These are phyloP conservation scores for Crenichthys baileyi DNA, from an alignment of 2,797 vertebrate genomes.

Conservation along the genomic window DNA sequence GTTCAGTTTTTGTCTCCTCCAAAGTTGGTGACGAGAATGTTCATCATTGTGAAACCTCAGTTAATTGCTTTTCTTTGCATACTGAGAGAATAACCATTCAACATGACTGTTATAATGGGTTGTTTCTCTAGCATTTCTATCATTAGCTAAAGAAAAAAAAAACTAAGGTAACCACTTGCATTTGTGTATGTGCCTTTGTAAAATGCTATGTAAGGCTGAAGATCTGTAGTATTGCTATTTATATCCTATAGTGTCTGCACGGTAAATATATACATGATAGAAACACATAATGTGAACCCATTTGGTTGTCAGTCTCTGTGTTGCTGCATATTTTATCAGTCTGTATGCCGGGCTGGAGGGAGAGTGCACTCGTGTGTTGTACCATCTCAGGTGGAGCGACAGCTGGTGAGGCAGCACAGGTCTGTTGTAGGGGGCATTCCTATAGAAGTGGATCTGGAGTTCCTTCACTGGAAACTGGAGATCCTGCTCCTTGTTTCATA, in stretches of 20 bases:
- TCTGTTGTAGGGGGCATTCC: slow-evolving; percentile 75
- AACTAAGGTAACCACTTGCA: not conserved
- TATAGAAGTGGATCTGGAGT: slow-evolving; percentile 70
- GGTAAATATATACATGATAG: slow-evolving; percentile 45
- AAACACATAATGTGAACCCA: slow-evolving; percentile 71
- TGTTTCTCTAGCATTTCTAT: not conserved
- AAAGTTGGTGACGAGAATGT: not conserved
- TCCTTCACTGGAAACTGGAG: slow-evolving; percentile 63
- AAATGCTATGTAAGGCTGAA: not conserved
- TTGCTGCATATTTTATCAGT: slow-evolving; percentile 82
- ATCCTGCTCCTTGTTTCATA: slow-evolving; percentile 61
- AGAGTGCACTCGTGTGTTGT: slow-evolving; percentile 59
- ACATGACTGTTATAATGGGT: not conserved
- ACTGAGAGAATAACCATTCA: not conserved
- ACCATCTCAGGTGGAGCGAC: slow-evolving; percentile 76
- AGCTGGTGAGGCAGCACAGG: slow-evolving; percentile 68
- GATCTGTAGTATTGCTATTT: slow-evolving; percentile 3
- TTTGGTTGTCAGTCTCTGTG: slow-evolving; percentile 68
- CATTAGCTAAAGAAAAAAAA: not conserved
- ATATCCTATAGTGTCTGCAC: slow-evolving; percentile 17
- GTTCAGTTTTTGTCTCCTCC: not conserved
- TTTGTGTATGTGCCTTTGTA: not conserved
- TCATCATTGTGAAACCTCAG: not conserved
- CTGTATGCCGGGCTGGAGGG: slow-evolving; percentile 76
- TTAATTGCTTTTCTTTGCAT: not conserved